Percentiles rank a stretch among this genome's conserved stretches.
Evolutionary conservation across 2,113 vertebrate genomes (phyloP).

Genomic region (Todiramphus chloris): DNA sequence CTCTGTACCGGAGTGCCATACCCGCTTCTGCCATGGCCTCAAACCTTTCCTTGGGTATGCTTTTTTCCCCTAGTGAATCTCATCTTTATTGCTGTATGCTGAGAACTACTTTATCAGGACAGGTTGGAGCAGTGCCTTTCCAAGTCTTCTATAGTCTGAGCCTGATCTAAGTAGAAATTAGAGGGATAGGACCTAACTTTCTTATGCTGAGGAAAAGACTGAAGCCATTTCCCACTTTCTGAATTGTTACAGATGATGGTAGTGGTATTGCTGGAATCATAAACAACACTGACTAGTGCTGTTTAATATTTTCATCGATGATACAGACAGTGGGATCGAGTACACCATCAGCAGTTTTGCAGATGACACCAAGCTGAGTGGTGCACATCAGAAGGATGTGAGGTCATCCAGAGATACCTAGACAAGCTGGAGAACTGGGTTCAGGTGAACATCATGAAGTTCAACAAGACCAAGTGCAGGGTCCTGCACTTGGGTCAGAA

Average conservation of each 20-base stretch:
- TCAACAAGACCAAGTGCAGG: too few species aligned
- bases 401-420: too few species aligned
- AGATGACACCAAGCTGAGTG: too few species aligned
- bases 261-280: not conserved
- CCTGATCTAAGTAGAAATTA: not conserved
- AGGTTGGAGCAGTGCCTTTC: not conserved
- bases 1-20: not conserved
- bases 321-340: too few species aligned
- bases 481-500: too few species aligned
- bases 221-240: not conserved
- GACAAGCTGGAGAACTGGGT: too few species aligned
- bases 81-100: not conserved
- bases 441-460: too few species aligned
- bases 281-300: too few species aligned
- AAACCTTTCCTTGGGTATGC: not conserved
- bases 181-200: not conserved
- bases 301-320: too few species aligned
- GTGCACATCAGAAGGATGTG: too few species aligned
- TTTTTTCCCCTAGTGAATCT: not conserved
- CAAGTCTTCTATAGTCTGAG: not conserved
- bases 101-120: not conserved
- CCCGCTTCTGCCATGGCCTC: not conserved
- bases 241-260: not conserved
- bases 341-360: too few species aligned
- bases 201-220: not conserved